Conservation (phyloP, 2,113 vertebrate species). For the Egretta garzetta region DNA sequence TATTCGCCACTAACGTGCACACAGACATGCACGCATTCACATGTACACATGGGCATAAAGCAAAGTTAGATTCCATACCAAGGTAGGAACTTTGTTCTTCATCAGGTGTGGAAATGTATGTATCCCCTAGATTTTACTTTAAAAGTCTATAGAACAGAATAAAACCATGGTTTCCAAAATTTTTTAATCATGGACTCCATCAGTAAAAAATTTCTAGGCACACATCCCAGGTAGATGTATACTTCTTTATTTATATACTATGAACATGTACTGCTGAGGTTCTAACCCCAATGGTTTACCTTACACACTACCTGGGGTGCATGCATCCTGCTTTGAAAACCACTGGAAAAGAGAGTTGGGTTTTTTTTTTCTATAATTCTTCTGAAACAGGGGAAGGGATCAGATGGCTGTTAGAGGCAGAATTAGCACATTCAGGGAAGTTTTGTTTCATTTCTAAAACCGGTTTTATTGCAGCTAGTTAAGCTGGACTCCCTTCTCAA, state of each 20-base stretch:
- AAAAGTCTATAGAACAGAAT: neutral
- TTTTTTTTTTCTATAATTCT: neutral
- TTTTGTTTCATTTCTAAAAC: neutral
- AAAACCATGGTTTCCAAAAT: neutral
- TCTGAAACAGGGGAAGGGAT: neutral
- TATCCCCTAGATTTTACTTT: neutral
- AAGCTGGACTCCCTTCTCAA: neutral
- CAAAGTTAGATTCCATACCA: neutral
- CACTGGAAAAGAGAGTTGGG: rapidly evolving
- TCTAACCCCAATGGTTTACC: rapidly evolving
- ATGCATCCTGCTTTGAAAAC: neutral
- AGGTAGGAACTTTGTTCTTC: neutral
- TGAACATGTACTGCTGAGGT: neutral
- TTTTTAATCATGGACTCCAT: neutral
- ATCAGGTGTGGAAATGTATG: neutral
- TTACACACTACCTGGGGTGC: neutral
- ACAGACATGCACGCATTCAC: neutral
- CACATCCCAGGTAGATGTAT: rapidly evolving
- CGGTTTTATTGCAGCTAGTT: neutral
- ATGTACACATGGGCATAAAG: neutral
- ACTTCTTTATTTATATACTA: neutral
- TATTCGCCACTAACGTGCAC: rapidly evolving
- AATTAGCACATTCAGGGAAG: neutral
- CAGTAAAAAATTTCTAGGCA: neutral
- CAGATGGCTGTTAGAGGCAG: neutral